Conservation (phyloP, 2,113 vertebrate species). For the Zosterops pallidus region DNA sequence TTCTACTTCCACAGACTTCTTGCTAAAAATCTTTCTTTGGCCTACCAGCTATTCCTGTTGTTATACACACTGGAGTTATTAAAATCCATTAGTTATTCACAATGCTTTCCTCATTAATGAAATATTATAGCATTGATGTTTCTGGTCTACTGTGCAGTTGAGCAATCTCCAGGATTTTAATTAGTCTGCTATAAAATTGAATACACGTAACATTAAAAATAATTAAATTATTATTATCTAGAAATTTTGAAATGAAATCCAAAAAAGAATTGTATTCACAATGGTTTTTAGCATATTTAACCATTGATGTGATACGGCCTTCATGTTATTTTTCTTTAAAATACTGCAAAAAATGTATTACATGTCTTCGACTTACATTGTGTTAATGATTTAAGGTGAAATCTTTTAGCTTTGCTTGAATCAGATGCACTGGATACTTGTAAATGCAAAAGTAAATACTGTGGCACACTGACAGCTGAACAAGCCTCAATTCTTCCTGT, state of each 20-base stretch:
- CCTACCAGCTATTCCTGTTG: background rate
- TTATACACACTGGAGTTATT: background rate
- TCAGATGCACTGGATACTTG: background rate
- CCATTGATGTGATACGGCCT: background rate
- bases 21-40: background rate
- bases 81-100: constrained; percentile 25
- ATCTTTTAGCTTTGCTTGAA: background rate
- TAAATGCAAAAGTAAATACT: background rate
- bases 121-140: background rate
- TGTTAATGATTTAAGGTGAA: background rate
- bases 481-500: background rate
- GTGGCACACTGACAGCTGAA: background rate
- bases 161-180: background rate
- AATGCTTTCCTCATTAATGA: constrained; percentile 17
- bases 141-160: background rate
- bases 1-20: background rate
- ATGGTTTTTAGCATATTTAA: background rate
- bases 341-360: background rate
- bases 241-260: background rate
- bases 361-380: background rate
- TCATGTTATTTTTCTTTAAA: background rate
- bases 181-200: background rate
- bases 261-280: background rate
- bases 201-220: background rate
- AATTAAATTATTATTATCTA: background rate